Evolutionary conservation across 2,888 invertebrate species (phyloP), one percentile per base, ranked within the genome.

Genomic region (Pseudeuparius sepicola): DNA sequence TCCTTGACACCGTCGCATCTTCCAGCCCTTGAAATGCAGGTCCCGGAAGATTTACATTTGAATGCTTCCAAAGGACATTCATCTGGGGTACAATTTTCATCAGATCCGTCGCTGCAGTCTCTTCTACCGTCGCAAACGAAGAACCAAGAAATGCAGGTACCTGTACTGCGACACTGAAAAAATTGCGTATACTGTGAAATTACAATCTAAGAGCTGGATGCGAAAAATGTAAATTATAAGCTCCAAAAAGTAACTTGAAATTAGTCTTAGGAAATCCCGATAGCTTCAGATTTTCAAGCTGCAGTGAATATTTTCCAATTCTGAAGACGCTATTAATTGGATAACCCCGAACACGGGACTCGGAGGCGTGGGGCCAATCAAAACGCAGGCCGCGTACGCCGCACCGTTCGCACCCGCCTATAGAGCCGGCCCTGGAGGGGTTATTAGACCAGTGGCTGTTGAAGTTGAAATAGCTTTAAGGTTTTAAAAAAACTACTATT

Each of bases 71-170:
- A 58, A 2, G 84, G 81, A 53, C 84, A 79, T 31, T 73, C 66
- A 38, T 65, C 67, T 45, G 70, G 71, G 51, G 69, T 66, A 57
- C 87, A 88, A 53, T 79, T 79, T 61, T 90, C 90, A 57, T 90
- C 90, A 1, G 87, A 87, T 12, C 83, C 86, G 53, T 89, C 89
- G 5, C 73, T 72, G 54, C 90, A 90, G 56, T 90, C 87, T 42
- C 75, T 72, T 44, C 83, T 74, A 6, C 83, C 82, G 57, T 90
- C 89, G 60, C 90, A 90, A 3, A 90, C 85, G 61, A 88, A 89
- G 68, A 86, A 89, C 88, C 88, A 89, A 50, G 87, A 88, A 54
- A 90, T 84, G 60, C 90, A 90, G 9, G 75, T 70, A 2, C 90
- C 90, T 32, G 80, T 79, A 33, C 82, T 82, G 16, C 80, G 80